These are phyloP conservation scores for Heliconius erato DNA, from an alignment of 2,888 invertebrate genomes.

Conservation along the genomic window DNA sequence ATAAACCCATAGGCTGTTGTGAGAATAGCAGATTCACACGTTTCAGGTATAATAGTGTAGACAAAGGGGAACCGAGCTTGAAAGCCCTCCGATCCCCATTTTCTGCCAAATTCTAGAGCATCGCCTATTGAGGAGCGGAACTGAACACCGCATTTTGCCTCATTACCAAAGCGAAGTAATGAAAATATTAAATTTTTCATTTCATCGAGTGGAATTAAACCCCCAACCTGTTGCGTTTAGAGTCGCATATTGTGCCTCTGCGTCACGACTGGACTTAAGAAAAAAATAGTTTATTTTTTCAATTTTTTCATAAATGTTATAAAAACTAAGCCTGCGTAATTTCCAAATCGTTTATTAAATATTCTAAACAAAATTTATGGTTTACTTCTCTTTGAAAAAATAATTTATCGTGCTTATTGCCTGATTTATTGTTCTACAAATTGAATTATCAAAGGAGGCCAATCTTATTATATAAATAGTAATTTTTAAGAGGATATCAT, in stretches of 20 bases:
- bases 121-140: no score
- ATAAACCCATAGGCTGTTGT: not conserved
- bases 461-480: not conserved
- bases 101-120: no score
- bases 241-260: no score
- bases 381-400: conserved; percentile 6
- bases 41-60: not conserved
- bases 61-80: no score
- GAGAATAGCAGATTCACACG: not conserved
- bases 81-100: not conserved
- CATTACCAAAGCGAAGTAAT: no score
- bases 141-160: no score
- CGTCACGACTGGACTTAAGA: not conserved
- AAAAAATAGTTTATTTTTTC: not conserved
- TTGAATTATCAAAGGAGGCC: not conserved
- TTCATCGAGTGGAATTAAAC: no score
- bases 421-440: conserved; percentile 10
- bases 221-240: no score
- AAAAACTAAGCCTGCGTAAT: not conserved
- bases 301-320: not conserved
- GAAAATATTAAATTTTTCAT: no score
- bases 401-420: not conserved
- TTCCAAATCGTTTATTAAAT: conserved; percentile 2
- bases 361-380: not conserved
- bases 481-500: not conserved